These are phyloP conservation scores for Varanus komodoensis DNA, from an alignment of 2,113 vertebrate species.

Conservation along the genomic window DNA sequence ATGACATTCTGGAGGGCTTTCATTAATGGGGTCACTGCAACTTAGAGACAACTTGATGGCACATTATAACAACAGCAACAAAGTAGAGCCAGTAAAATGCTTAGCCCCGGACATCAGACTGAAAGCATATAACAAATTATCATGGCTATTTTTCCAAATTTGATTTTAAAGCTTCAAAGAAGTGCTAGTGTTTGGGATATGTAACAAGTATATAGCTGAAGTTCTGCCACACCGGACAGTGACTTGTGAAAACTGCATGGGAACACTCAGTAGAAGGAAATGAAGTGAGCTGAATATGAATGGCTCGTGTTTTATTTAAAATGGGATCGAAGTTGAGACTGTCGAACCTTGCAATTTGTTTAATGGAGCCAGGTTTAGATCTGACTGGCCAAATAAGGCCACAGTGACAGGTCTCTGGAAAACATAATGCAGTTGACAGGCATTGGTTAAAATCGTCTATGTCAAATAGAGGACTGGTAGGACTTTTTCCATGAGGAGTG, in stretches of 20 bases:
- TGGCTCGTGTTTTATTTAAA: slow-evolving; percentile 27
- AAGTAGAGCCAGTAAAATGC: not conserved
- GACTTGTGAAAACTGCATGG: not conserved
- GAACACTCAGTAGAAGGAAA: not conserved
- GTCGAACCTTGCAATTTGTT: not conserved
- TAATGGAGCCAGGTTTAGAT: not conserved
- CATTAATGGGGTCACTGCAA: too few relatives aligned
- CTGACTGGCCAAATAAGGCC: not conserved
- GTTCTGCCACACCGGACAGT: not conserved
- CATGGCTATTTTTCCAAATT: not conserved
- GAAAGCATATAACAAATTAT: not conserved
- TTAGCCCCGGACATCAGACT: not conserved
- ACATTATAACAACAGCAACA: not conserved
- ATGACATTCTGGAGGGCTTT: too few relatives aligned
- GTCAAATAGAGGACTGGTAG: not conserved
- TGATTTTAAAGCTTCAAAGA: not conserved
- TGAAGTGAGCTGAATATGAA: slow-evolving; percentile 1
- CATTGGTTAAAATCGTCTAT: not conserved
- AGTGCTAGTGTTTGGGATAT: not conserved
- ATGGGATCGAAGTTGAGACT: not conserved
- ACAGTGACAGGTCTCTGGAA: not conserved
- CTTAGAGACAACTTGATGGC: too few relatives aligned
- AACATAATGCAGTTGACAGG: not conserved
- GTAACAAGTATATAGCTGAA: not conserved
- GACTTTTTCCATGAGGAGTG: not conserved